These are phyloP conservation scores for Kobus ellipsiprymnus DNA, from an alignment of 2,113 vertebrate genomes.

Conservation along the genomic window DNA sequence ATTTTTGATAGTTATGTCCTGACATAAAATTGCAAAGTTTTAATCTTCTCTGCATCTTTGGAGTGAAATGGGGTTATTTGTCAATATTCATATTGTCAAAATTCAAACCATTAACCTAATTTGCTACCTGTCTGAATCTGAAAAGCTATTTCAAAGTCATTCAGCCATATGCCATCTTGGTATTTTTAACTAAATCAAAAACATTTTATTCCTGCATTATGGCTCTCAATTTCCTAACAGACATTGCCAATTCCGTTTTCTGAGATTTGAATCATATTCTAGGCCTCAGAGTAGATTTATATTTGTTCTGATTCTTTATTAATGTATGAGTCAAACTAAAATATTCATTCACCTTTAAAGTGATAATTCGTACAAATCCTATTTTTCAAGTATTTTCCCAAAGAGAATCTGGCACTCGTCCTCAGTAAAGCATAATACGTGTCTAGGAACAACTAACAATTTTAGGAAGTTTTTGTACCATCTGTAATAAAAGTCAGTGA, in stretches of 20 bases:
- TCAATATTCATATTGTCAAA: background rate
- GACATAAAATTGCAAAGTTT: background rate
- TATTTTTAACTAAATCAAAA: conserved; percentile 5
- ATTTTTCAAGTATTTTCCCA: background rate
- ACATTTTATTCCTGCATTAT: background rate
- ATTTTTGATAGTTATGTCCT: background rate
- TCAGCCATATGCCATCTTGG: background rate
- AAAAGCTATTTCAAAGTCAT: background rate
- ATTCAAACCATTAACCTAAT: background rate
- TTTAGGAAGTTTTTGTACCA: background rate
- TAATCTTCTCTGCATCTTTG: background rate
- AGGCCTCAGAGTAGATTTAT: background rate
- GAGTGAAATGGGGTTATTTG: background rate
- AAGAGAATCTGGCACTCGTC: background rate
- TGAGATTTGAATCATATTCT: background rate
- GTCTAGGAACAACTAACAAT: background rate
- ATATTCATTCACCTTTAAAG: background rate
- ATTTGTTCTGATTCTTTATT: background rate
- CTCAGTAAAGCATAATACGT: background rate
- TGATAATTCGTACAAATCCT: background rate
- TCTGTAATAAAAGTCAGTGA: conserved; percentile 11
- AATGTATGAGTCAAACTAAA: background rate
- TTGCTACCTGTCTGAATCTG: background rate
- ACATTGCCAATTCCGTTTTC: background rate
- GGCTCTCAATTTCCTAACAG: background rate